phyloP scores from a whole-genome alignment of 2,888 invertebrate genomes.

The Drosophila lacicola region DNA sequence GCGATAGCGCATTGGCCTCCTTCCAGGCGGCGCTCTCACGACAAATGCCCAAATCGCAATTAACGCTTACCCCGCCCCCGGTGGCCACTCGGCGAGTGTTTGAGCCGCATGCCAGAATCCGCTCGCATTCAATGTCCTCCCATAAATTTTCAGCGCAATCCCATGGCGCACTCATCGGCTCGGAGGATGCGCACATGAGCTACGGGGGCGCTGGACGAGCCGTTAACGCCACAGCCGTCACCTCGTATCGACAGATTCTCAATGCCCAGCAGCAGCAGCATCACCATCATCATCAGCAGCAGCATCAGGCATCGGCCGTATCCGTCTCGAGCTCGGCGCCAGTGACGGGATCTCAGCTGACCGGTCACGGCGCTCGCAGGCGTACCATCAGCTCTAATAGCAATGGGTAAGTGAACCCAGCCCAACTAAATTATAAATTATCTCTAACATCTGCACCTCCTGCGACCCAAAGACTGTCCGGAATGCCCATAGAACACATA shows the following conservation, averaged over 20 bases:
- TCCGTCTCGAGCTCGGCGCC: constrained; percentile 79
- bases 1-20: constrained; percentile 9
- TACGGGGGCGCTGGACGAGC: constrained; percentile 21
- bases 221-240: not conserved
- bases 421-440: no score
- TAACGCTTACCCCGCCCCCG: constrained; percentile 84
- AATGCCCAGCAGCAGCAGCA: constrained; percentile 33
- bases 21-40: constrained; percentile 19
- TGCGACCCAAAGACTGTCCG: no score
- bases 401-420: constrained; percentile 81
- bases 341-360: constrained; percentile 68
- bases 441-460: no score
- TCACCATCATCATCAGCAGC: constrained; percentile 41
- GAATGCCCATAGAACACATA: no score
- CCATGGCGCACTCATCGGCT: constrained; percentile 13
- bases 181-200: constrained; percentile 48
- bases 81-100: constrained; percentile 82
- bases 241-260: constrained; percentile 30
- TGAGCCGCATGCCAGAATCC: constrained; percentile 80
- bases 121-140: constrained; percentile 84
- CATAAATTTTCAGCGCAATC: constrained; percentile 83
- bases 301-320: constrained; percentile 51
- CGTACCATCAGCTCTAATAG: constrained; percentile 85
- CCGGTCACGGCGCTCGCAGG: constrained; percentile 76
- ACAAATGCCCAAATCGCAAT: constrained; percentile 63